Evolutionary conservation across 64 coral and sea anemone species (phyloP), one percentile per base, ranked within the genome.

Genomic region (Pocillopora verrucosa): DNA sequence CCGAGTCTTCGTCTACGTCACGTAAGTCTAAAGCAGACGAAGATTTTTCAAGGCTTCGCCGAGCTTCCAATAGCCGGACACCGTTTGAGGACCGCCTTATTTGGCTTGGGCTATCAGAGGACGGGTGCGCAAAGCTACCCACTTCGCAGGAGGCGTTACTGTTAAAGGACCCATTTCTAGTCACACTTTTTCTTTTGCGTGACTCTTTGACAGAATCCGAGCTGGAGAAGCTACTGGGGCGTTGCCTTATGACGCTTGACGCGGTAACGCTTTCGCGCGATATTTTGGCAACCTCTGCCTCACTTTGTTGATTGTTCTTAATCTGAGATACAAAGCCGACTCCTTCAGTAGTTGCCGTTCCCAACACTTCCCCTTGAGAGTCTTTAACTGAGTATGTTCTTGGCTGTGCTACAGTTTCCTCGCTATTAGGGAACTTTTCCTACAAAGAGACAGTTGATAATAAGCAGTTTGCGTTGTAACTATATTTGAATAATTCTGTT

Each of bases 11-110:
- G 60, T 91, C 83, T 2, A 86, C 72, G 58, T 79, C 20, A 58
- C 84, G 64, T 19, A 92, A 38, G 25, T 92, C 90, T 59, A 38
- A n/a, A 2, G 62, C 74, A 24, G 90, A 92, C 24, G 84, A 77
- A 15, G 74, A 86, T 60, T 87, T 92, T 57, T 92, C 90, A 0
- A 26, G 5, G 36, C 74, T 61, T 5, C 79, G 84, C 25, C 26
- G 64, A 11, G 90, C 83, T 73, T 87, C 90, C 25, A 91, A 74
- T 1, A 91, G 60, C 2, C 77, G 76, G 19, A 20, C 62, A 30
- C 65, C 58, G 64, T 51, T 92, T 1, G 90, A 87, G 2, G 75
- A 63, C 72, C 83, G 68, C 41, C 77, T 87, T 11, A 76, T 61
- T 57, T 35, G 22, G 22, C 38, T 72, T 24, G 90, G 90, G 38